A percentile compares a stretch with the other conserved stretches of the same genome.
Evolutionary conservation across 2,797 vertebrate genomes (phyloP).

Genomic region (Hippopotamyrus pictus): DNA sequence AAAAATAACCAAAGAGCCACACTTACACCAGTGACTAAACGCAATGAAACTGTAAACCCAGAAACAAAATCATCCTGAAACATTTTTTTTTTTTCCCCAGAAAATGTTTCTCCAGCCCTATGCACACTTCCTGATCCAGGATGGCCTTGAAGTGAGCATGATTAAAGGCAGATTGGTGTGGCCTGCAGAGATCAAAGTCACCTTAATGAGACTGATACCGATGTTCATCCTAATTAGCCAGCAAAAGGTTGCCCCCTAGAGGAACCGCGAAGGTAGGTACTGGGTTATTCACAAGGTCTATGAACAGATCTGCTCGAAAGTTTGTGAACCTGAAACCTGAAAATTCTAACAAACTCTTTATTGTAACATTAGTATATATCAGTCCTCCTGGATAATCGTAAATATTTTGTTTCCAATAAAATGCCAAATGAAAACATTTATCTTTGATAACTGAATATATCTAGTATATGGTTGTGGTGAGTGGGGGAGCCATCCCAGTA

Average conservation of each 20-base stretch:
- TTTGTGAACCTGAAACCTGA: not conserved
- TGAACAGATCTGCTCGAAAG: not conserved
- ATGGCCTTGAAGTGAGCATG: not conserved
- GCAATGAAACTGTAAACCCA: not conserved
- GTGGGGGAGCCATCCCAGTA: not conserved
- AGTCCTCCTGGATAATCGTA: not conserved
- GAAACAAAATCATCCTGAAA: not conserved
- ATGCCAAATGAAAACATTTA: not conserved
- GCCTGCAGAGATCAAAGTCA: conserved; percentile 4
- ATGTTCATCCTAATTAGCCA: conserved; percentile 1
- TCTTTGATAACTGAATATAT: not conserved
- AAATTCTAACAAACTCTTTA: not conserved
- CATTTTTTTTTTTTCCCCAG: not conserved
- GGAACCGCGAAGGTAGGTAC: not conserved
- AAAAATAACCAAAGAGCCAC: not conserved
- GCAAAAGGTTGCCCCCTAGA: not conserved
- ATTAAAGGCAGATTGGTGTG: not conserved
- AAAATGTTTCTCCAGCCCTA: not conserved
- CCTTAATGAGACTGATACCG: not conserved
- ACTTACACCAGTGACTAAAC: not conserved
- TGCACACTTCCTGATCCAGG: not conserved
- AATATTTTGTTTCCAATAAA: not conserved
- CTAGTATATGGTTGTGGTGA: not conserved
- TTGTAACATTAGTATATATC: not conserved
- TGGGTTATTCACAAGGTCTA: not conserved